Conservation (phyloP, 2,113 vertebrate species). For the Callocephalon fimbriatum region DNA sequence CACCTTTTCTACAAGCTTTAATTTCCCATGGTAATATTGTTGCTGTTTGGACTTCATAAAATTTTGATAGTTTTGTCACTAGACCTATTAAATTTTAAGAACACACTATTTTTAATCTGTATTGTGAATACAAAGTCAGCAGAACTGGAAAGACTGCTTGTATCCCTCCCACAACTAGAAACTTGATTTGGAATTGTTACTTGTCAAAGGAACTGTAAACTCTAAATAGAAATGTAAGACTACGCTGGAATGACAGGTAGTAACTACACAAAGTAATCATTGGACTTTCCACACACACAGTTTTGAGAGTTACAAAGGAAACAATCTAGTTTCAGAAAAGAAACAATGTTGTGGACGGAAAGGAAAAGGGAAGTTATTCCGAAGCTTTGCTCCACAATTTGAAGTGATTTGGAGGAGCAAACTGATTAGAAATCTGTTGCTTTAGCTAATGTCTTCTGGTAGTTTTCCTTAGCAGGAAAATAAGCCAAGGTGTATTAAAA, state of each 20-base stretch:
- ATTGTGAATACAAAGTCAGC: background rate
- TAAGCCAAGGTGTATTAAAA: background rate
- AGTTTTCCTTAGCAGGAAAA: background rate
- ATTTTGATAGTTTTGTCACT: accelerated
- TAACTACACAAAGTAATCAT: background rate
- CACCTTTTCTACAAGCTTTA: background rate
- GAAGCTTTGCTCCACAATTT: background rate
- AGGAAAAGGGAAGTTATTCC: background rate
- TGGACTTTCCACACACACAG: background rate
- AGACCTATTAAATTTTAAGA: background rate
- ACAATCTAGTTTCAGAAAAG: background rate
- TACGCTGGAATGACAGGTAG: background rate
- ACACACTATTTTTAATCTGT: background rate
- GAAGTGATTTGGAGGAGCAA: background rate
- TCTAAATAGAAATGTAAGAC: background rate
- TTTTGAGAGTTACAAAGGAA: background rate
- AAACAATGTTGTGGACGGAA: background rate
- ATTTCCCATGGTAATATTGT: background rate
- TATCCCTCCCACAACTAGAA: background rate
- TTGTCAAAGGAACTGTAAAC: background rate
- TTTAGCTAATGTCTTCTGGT: background rate
- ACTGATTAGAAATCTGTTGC: background rate
- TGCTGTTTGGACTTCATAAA: background rate
- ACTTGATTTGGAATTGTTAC: background rate
- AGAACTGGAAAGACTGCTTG: background rate